phyloP scores from a whole-genome alignment of 2,797 vertebrate species.

The Coranthus polyacanthus region DNA sequence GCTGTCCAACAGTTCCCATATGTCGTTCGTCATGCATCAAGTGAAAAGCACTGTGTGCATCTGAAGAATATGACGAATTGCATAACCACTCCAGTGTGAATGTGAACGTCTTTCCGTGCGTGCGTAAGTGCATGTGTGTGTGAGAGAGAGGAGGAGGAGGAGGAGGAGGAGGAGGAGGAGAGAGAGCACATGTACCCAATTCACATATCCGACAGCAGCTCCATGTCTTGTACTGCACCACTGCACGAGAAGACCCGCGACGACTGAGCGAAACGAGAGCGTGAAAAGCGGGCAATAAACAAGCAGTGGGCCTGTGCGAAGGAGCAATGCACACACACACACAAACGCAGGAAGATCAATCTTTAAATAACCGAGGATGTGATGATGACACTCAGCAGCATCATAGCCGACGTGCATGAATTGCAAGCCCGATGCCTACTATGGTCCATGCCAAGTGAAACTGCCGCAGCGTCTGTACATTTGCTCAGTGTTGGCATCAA shows the following conservation, averaged over 20 bases:
- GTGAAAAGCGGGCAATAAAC: slow-evolving; percentile 74
- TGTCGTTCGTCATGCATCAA: slow-evolving; percentile 44
- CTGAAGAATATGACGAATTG: slow-evolving; percentile 76
- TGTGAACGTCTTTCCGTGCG: slow-evolving; percentile 35
- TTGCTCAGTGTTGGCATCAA: slow-evolving; percentile 65
- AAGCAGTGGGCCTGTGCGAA: slow-evolving; percentile 70
- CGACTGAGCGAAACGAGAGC: slow-evolving; percentile 57
- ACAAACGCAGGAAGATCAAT: slow-evolving; percentile 76
- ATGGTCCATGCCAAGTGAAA: slow-evolving; percentile 78
- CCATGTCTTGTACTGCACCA: slow-evolving; percentile 74
- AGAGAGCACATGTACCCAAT: slow-evolving; percentile 71
- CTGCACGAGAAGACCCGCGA: slow-evolving; percentile 58
- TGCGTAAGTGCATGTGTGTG: slow-evolving; percentile 30
- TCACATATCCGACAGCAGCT: slow-evolving; percentile 68
- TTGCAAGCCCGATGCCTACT: slow-evolving; percentile 69
- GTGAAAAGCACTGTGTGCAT: slow-evolving; percentile 52
- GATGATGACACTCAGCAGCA: slow-evolving; percentile 83
- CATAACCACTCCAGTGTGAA: slow-evolving; percentile 71
- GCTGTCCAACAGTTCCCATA: slow-evolving; percentile 29
- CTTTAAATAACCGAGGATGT: slow-evolving; percentile 85
- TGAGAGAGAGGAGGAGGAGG: background rate
- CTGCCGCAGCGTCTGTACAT: slow-evolving; percentile 84
- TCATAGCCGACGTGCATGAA: slow-evolving; percentile 82
- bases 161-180: slow-evolving; percentile 19
- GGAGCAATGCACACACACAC: slow-evolving; percentile 42